Evolutionary conservation across 2,888 invertebrate species (phyloP), one percentile per base, ranked within the genome.

Genomic region (Eupithecia abbreviata): DNA sequence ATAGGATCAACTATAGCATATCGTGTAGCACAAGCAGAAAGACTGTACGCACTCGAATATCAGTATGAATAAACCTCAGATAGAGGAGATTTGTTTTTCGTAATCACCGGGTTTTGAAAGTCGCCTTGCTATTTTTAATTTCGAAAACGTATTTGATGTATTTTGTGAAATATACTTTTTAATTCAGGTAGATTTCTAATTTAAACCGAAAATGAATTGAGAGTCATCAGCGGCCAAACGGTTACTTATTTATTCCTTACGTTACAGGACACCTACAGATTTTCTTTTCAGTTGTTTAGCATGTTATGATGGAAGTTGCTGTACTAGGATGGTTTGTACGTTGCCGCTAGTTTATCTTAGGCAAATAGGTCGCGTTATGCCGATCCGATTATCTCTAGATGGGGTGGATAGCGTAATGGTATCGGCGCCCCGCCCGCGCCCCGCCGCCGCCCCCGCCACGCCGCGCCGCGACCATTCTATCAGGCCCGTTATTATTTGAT

Each of bases 331-430:
- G 0, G 0, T 13, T 13, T 73, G 0, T 72, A 70, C 76, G 76
- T 43, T 66, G 74, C 6, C 45, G 73, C 79, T 82, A 84, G 85
- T 85, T 85, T 85, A 87, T 86, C 85, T 84, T 83, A 86, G 79
- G 82, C 86, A 86, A 87, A 86, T 86, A 85, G 73, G 80, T 76
- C 80, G 75, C 79, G 81, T 82, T 87, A 85, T 83, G 82, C 80
- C 77, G 84, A 87, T 83, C 86, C 85, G 87, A 87, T 88, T 88
- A 88, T 80, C 71, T 73, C 67, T 74, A 70, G 80, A 79, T 77
- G 75, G 76, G 80, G 74, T 72, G 65, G 78, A 76, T 80, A 76
- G 68, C 74, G 71, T 76, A 72, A 73, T 77, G 74, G 74, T 74
- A 72, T 72, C 74, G 15, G 51, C 3, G 15, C 15, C 15, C 49